phyloP scores from a whole-genome alignment of 2,888 invertebrate genomes.

The Lepidocyrtinus sp. region DNA sequence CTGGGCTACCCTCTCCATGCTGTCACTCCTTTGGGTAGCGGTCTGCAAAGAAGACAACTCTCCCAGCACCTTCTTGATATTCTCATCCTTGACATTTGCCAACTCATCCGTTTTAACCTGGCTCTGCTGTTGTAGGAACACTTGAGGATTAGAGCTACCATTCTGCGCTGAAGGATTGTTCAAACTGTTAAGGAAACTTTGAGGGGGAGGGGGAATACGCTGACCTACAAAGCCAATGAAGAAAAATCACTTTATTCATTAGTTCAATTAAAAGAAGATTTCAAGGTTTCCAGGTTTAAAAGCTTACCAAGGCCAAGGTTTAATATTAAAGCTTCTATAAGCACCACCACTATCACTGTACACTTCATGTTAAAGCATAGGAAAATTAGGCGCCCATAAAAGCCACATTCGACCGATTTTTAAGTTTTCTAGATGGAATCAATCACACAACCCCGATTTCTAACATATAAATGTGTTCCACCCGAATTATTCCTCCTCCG shows the following conservation, averaged over 20 bases:
- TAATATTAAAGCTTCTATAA: constrained; percentile 27
- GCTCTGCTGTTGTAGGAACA: constrained; percentile 29
- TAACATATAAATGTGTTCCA: background rate
- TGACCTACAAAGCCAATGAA: constrained; percentile 50
- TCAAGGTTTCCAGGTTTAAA: background rate
- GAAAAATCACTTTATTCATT: background rate
- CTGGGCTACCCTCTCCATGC: constrained; percentile 47
- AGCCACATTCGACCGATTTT: constrained; percentile 41
- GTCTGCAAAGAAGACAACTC: constrained; percentile 58
- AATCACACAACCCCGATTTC: too few relatives aligned
- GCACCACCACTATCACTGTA: constrained; percentile 28
- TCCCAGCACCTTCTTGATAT: constrained; percentile 48
- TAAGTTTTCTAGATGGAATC: background rate
- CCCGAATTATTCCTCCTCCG: constrained; percentile 1
- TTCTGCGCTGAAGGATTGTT: constrained; percentile 26
- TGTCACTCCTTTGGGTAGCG: constrained; percentile 54
- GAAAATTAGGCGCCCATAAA: constrained; percentile 23
- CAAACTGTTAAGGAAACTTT: constrained; percentile 28
- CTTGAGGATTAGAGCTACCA: background rate
- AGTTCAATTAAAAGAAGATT: background rate
- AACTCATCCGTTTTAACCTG: constrained; percentile 38
- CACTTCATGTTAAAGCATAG: constrained; percentile 40
- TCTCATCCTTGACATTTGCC: constrained; percentile 58
- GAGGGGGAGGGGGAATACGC: constrained; percentile 49
- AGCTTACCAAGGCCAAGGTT: constrained; percentile 13